Conservation (phyloP, 2,113 vertebrate species). For the Conger conger region DNA sequence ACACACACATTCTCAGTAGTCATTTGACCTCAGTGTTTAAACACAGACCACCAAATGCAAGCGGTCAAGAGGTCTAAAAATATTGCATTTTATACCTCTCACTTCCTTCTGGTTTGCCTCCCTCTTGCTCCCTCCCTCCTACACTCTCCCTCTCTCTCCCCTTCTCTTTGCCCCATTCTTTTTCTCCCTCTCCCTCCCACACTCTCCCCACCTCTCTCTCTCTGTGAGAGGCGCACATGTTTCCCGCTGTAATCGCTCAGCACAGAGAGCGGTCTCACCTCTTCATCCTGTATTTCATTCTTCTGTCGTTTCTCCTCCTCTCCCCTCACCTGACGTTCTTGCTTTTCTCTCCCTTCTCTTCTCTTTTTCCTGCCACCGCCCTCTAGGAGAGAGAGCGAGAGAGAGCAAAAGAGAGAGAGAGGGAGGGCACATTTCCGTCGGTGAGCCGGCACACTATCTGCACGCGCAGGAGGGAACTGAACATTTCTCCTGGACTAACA, state of each 20-base stretch:
- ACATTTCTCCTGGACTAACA: neutral
- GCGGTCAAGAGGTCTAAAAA: slow-evolving; percentile 43
- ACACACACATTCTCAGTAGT: neutral
- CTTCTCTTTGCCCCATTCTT: slow-evolving; percentile 24
- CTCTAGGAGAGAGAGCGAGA: neutral
- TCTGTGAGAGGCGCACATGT: slow-evolving; percentile 40
- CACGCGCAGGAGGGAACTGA: neutral
- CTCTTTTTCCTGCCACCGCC: neutral
- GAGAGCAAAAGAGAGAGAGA: slow-evolving; percentile 5
- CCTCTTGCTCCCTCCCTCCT: neutral
- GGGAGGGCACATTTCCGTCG: neutral
- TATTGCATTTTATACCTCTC: slow-evolving; percentile 23
- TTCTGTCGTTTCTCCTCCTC: neutral
- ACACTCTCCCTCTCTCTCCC: slow-evolving; percentile 1
- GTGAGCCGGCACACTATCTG: neutral
- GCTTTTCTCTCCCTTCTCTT: slow-evolving; percentile 22
- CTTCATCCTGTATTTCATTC: slow-evolving; percentile 34
- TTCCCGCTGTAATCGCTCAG: slow-evolving; percentile 33
- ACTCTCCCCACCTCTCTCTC: slow-evolving; percentile 16
- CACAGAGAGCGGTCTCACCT: slow-evolving; percentile 36
- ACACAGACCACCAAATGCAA: slow-evolving; percentile 60
- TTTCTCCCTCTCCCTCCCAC: slow-evolving; percentile 11
- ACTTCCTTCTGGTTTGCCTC: slow-evolving; percentile 5
- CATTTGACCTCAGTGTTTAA: slow-evolving; percentile 19
- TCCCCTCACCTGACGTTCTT: neutral